phyloP scores from a whole-genome alignment of 92 coral and sea anemone genomes.

The Zoanthus solanderi region DNA sequence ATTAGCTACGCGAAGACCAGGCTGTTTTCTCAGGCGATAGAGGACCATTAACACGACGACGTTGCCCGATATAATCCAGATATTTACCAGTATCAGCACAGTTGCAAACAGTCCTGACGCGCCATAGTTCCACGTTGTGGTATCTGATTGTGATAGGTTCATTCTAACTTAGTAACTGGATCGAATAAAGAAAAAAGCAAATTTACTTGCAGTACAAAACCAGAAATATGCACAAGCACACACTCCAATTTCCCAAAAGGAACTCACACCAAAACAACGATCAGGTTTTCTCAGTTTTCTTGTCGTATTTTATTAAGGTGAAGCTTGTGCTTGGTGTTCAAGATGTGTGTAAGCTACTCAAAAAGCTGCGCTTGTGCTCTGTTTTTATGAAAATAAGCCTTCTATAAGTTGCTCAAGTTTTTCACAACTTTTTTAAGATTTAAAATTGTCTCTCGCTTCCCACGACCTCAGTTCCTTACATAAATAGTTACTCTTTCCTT shows the following conservation, averaged over 20 bases:
- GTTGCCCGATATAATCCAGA: constrained; percentile 78
- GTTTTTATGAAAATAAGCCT: too few species aligned
- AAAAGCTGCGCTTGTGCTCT: too few species aligned
- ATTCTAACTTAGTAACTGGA: background rate
- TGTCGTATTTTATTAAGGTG: too few species aligned
- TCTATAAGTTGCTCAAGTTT: too few species aligned
- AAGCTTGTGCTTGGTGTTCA: too few species aligned
- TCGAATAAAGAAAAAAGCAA: background rate
- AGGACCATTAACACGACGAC: constrained; percentile 79
- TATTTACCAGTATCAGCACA: constrained; percentile 60
- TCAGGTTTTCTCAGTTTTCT: too few species aligned
- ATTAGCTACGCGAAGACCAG: constrained; percentile 84
- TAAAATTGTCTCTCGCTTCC: background rate
- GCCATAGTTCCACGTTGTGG: background rate
- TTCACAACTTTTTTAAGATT: background rate
- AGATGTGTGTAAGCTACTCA: too few species aligned
- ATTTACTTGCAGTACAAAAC: background rate
- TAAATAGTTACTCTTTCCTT: background rate
- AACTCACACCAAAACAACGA: too few species aligned
- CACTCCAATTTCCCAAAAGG: too few species aligned
- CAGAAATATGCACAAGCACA: background rate
- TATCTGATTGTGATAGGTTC: background rate
- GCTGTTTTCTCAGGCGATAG: constrained; percentile 79
- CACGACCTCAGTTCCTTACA: background rate
- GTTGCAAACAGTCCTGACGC: constrained; percentile 61